Percentiles rank a stretch among this genome's conserved stretches.
Conservation (phyloP, 1,140 invertebrate species). For the Oedothorax gibbosus region DNA sequence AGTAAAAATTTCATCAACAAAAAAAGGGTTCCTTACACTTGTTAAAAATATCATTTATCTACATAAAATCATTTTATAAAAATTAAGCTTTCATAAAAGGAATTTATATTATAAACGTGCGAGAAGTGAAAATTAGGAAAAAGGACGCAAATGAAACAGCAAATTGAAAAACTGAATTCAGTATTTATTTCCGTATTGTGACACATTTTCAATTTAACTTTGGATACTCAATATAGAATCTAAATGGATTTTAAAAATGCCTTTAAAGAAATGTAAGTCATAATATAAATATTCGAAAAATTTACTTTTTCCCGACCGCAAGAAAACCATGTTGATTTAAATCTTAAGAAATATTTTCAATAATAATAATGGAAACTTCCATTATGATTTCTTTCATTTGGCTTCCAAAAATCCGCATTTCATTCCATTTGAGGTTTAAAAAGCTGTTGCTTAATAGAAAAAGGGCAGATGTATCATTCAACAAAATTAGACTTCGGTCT, state of each 20-base stretch:
- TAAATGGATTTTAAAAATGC: background rate
- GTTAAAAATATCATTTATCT: too few species aligned
- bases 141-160: conserved; percentile 19
- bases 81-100: too few species aligned
- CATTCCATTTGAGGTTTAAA: background rate
- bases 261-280: conserved; percentile 4
- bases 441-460: too few species aligned
- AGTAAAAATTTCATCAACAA: too few species aligned
- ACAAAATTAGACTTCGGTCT: too few species aligned
- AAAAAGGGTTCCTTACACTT: too few species aligned
- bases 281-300: conserved; percentile 44
- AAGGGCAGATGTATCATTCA: too few species aligned
- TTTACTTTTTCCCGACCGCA: conserved; percentile 18
- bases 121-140: background rate
- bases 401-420: conserved; percentile 5
- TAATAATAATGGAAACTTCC: conserved; percentile 20
- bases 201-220: conserved; percentile 22
- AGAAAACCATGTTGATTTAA: conserved; percentile 34
- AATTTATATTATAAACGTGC: background rate
- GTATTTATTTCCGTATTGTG: background rate
- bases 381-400: conserved; percentile 19
- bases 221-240: background rate
- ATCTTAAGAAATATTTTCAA: background rate
- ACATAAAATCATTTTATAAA: too few species aligned
- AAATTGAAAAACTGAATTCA: conserved; percentile 24